Evolutionary conservation across 2,113 vertebrate genomes (phyloP).

Genomic region (Spea bombifrons): DNA sequence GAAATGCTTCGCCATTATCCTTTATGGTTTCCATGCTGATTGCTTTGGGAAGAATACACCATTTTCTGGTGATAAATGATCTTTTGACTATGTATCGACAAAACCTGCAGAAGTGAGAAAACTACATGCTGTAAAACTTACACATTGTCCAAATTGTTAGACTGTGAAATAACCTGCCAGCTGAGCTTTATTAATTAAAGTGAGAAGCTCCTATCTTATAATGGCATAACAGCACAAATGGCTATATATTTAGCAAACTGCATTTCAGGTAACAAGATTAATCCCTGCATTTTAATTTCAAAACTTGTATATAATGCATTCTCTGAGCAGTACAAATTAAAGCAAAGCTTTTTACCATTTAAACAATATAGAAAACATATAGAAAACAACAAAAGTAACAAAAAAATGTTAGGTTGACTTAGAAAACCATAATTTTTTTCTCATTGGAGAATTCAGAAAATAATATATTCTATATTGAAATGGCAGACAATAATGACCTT

Average conservation of each 20-base stretch:
- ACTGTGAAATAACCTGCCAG: constrained; percentile 45
- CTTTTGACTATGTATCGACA: constrained; percentile 25
- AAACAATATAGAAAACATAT: too few relatives aligned
- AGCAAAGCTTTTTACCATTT: too few relatives aligned
- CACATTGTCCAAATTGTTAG: constrained; percentile 36
- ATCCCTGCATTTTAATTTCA: too few relatives aligned
- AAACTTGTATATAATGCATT: too few relatives aligned
- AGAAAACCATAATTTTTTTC: too few relatives aligned
- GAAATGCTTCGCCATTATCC: constrained; percentile 13
- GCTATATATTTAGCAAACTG: background rate
- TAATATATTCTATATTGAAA: too few relatives aligned
- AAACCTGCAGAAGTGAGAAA: background rate
- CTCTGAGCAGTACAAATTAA: too few relatives aligned
- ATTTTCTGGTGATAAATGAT: constrained; percentile 24
- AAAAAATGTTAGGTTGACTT: too few relatives aligned
- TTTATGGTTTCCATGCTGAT: constrained; percentile 7
- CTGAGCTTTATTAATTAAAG: constrained; percentile 35
- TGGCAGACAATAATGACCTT: too few relatives aligned
- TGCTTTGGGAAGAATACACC: constrained; percentile 4
- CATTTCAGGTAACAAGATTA: background rate
- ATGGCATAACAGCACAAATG: background rate
- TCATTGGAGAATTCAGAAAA: too few relatives aligned
- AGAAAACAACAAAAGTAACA: too few relatives aligned
- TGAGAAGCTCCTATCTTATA: background rate
- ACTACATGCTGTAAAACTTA: background rate